phyloP scores from a whole-genome alignment of 2,797 vertebrate genomes.

The Lepilemur septentrionalis region DNA sequence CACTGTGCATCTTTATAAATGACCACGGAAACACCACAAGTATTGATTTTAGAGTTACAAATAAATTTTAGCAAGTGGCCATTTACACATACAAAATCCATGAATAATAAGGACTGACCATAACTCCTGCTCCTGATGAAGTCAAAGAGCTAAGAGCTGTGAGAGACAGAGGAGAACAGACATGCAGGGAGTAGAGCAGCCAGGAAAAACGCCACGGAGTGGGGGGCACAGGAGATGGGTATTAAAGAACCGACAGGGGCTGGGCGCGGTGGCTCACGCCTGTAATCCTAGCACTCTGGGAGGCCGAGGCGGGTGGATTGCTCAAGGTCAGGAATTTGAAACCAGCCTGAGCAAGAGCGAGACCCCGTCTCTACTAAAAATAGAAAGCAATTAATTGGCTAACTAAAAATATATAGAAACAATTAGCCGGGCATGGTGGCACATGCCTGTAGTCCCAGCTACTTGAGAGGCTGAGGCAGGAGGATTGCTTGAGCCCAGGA shows the following conservation, averaged over 20 bases:
- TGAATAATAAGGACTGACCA: background rate
- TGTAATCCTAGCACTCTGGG: too few species aligned
- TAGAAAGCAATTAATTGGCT: too few species aligned
- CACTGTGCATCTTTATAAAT: background rate
- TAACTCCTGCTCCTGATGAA: background rate
- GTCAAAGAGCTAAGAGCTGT: background rate
- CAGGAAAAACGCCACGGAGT: background rate
- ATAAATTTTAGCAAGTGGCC: background rate
- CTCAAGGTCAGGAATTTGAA: too few species aligned
- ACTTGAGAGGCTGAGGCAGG: too few species aligned
- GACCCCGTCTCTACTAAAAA: too few species aligned
- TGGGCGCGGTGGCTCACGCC: too few species aligned
- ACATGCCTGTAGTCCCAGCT: too few species aligned
- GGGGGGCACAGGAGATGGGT: accelerated
- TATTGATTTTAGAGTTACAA: background rate
- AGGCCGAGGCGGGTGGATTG: too few species aligned
- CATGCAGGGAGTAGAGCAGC: accelerated
- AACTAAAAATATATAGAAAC: too few species aligned
- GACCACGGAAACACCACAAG: background rate
- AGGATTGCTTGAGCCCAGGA: too few species aligned
- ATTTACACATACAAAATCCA: background rate
- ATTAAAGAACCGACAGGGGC: background rate
- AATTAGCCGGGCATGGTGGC: too few species aligned
- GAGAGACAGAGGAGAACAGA: background rate
- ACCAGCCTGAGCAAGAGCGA: too few species aligned